These are phyloP conservation scores for Genyomyrus donnyi DNA, from an alignment of 2,113 vertebrate genomes.

Conservation along the genomic window DNA sequence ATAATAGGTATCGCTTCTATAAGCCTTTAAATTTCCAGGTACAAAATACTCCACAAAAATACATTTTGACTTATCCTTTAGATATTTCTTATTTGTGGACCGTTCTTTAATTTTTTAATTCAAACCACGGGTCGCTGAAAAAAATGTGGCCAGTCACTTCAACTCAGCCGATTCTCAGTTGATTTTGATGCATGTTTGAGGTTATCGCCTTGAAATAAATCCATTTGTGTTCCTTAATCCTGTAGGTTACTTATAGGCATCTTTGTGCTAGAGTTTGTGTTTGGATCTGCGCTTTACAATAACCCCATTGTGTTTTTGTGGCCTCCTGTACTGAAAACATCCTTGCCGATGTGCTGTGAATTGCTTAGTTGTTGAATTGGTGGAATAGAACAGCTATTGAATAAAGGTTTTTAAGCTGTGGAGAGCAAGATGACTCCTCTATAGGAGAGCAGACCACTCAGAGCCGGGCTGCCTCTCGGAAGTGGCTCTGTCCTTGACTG, in stretches of 20 bases:
- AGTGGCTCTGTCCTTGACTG: neutral
- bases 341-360: neutral
- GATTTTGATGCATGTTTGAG: neutral
- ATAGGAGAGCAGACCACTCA: neutral
- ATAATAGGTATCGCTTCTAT: neutral
- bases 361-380: neutral
- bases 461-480: neutral
- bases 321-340: neutral
- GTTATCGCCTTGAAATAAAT: neutral
- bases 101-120: neutral
- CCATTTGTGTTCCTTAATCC: neutral
- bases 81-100: neutral
- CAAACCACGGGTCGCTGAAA: neutral
- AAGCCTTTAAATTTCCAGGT: neutral
- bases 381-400: neutral
- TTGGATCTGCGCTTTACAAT: neutral
- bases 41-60: neutral
- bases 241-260: neutral
- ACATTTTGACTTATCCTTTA: neutral
- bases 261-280: neutral
- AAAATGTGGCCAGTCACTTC: neutral
- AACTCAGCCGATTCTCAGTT: neutral
- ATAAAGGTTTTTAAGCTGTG: neutral
- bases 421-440: neutral
- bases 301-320: neutral